phyloP scores from a whole-genome alignment of 2,888 invertebrate species.

The Seira ritae region DNA sequence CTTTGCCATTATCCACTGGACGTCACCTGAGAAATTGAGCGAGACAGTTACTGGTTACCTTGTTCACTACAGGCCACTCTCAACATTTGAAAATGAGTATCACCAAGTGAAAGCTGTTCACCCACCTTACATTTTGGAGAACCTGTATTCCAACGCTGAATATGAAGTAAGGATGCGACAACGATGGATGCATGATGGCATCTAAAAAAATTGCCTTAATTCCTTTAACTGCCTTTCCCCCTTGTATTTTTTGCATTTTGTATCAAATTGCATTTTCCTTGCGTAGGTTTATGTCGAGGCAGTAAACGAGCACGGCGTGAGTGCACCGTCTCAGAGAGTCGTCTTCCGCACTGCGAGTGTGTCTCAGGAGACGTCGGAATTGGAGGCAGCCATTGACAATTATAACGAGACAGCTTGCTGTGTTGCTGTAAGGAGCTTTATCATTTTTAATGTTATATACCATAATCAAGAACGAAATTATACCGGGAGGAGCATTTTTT shows the following conservation, averaged over 20 bases:
- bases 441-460: too few relatives aligned
- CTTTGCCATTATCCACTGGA: slow-evolving; percentile 88
- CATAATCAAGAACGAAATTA: too few relatives aligned
- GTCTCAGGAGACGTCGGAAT: slow-evolving; percentile 80
- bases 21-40: slow-evolving; percentile 82
- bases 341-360: slow-evolving; percentile 84
- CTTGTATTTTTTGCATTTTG: slow-evolving; percentile 16
- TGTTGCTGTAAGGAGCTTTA: slow-evolving; percentile 79
- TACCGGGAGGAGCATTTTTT: too few relatives aligned
- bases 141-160: slow-evolving; percentile 84
- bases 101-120: slow-evolving; percentile 76
- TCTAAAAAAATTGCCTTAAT: slow-evolving; percentile 43
- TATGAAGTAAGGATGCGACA: slow-evolving; percentile 83
- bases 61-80: slow-evolving; percentile 80
- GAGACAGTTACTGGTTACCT: slow-evolving; percentile 84
- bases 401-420: slow-evolving; percentile 91
- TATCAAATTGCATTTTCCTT: neutral
- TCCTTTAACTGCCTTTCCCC: slow-evolving; percentile 29
- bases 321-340: slow-evolving; percentile 85
- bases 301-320: slow-evolving; percentile 86
- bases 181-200: too few relatives aligned
- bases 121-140: slow-evolving; percentile 86
- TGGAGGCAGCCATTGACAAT: slow-evolving; percentile 76
- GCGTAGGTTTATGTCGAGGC: slow-evolving; percentile 82
- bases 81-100: slow-evolving; percentile 76